Conservation (phyloP, 1,140 invertebrate species). For the Cryptotermes secundus region DNA sequence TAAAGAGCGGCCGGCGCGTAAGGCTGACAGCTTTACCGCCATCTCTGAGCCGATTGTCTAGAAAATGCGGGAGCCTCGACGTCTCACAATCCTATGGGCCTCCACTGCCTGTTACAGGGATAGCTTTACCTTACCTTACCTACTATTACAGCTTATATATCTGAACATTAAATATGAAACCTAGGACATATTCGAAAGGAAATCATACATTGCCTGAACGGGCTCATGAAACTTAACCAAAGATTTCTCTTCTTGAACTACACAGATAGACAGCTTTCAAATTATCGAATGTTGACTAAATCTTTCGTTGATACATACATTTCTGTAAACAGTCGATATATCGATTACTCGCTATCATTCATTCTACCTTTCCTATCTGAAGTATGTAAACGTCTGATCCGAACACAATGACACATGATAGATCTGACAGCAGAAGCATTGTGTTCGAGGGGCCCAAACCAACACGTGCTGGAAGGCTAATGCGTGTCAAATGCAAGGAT, state of each 20-base stretch:
- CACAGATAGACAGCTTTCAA: neutral
- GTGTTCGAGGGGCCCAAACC: neutral
- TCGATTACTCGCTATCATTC: conserved; percentile 16
- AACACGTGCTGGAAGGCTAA: no score
- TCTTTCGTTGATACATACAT: neutral
- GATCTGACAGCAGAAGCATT: neutral
- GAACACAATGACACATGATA: neutral
- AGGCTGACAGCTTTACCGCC: no score
- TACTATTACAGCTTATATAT: no score
- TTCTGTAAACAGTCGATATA: conserved; percentile 11
- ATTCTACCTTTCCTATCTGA: neutral
- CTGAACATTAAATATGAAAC: no score
- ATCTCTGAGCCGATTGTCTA: no score
- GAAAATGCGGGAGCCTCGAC: no score
- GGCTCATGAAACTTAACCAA: neutral
- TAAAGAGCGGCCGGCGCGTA: no score
- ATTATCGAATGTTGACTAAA: neutral
- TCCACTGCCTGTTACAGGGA: no score
- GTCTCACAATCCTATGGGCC: no score
- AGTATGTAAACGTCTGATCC: neutral
- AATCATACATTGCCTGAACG: neutral
- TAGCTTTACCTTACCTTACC: no score
- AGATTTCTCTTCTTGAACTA: neutral
- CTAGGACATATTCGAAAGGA: no score
- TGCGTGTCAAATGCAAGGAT: no score